Base-by-base conservation (phyloP, 2,888 invertebrate genomes). In the Xanthorhoe spadicearia region DNA sequence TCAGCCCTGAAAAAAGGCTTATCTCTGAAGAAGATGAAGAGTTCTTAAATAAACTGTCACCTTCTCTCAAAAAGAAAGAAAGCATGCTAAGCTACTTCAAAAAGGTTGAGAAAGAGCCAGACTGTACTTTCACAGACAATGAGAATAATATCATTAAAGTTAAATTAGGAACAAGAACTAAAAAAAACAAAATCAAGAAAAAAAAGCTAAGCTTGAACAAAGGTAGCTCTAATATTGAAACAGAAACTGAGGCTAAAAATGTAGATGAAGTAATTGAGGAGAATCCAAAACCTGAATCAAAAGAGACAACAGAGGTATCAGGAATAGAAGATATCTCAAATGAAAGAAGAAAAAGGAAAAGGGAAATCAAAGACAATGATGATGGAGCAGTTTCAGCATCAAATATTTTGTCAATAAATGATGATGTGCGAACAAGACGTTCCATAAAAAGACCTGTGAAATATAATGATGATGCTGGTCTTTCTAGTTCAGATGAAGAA, bases 41-140 rank as follows among this genome's bases (percentile, higher is more conserved):
- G 49, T 94, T 95, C 76, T 74, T 94, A 1, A 82, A 89, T 2
- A 94, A 94, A 72, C 79, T 95, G 17, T 93, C 94, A 0, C 94
- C 95, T 56, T 94, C 95, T 18, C 83, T 94, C 0, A 94, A 90
- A 76, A 95, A 94, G 74, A 93, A 93, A 35, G 95, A 95, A 79
- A 95, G 94, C 74, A 89, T 95, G 83, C 82, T 95, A 18, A 93
- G 94, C 66, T 95, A 95, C 79, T 95, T 95, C 78, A 88, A 92
- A 68, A 94, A 94, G 83, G 72, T 94, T 59, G 84, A 89, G 58
- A 93, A 89, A 74, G 84, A 87, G 1, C 23, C 74, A 38, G 82
- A 82, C 17, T 52, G 43, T 43, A 54, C 68, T 18, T 50, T 72
- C 56, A 75, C 74, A 60, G 76, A 78, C 69, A 68, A 70, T 69